Evolutionary conservation across 1,140 invertebrate genomes (phyloP).

Genomic region (Microplitis mediator): DNA sequence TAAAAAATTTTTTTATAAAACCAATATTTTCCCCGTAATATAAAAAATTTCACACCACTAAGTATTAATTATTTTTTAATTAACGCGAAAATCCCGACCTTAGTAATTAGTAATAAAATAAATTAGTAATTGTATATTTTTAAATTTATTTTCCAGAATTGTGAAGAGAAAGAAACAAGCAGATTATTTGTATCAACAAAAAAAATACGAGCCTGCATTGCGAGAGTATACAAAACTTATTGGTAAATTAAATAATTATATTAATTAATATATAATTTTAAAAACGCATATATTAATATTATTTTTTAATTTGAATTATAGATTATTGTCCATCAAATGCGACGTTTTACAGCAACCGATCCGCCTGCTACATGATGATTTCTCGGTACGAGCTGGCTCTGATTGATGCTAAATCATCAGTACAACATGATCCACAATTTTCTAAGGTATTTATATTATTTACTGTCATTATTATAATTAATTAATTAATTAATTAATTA

Average conservation of each 20-base stretch:
- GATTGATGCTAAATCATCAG: not conserved
- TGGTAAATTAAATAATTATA: constrained; percentile 2
- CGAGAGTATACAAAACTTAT: constrained; percentile 2
- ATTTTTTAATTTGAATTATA: too few relatives aligned
- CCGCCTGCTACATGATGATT: not conserved
- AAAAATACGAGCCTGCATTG: not conserved
- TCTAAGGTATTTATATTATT: too few relatives aligned
- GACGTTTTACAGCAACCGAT: not conserved
- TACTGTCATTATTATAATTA: too few relatives aligned
- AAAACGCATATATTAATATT: too few relatives aligned
- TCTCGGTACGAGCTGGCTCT: not conserved
- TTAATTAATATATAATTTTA: too few relatives aligned
- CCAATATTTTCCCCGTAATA: too few relatives aligned
- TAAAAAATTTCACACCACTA: too few relatives aligned
- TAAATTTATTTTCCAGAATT: not conserved
- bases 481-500: too few relatives aligned
- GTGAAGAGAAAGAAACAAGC: not conserved
- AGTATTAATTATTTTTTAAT: too few relatives aligned
- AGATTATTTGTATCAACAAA: not conserved
- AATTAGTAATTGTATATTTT: not conserved
- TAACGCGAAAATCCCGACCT: too few relatives aligned
- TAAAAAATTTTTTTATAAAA: too few relatives aligned
- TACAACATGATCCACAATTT: not conserved
- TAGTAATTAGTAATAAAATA: not conserved
- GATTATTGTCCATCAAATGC: too few relatives aligned